Conservation (phyloP, 2,888 invertebrate species). For the Alcis repandata region DNA sequence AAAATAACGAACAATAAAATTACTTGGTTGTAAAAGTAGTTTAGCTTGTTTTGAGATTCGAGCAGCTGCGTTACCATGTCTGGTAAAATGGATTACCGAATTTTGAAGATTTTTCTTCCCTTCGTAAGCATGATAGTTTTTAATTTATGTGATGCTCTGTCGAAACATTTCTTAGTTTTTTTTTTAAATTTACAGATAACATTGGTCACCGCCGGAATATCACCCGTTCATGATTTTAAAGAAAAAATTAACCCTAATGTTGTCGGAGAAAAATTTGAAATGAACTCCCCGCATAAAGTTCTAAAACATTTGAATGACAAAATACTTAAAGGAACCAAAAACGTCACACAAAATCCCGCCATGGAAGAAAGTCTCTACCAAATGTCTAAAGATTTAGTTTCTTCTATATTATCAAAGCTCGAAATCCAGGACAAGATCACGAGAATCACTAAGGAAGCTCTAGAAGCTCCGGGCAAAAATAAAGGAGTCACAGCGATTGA, state of each 20-base stretch:
- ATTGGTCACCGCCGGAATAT: constrained; percentile 67
- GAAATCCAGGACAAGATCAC: constrained; percentile 83
- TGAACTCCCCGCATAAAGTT: constrained; percentile 72
- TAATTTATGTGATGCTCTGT: neutral
- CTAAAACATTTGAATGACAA: constrained; percentile 74
- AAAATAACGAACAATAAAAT: constrained; percentile 26
- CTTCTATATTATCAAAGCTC: constrained; percentile 77
- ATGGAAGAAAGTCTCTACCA: constrained; percentile 79
- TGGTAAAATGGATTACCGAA: constrained; percentile 40
- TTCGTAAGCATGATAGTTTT: constrained; percentile 36
- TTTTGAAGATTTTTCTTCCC: constrained; percentile 22
- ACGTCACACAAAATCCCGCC: constrained; percentile 77
- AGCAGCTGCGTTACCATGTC: neutral
- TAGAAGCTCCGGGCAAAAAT: constrained; percentile 78
- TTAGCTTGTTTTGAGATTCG: constrained; percentile 19
- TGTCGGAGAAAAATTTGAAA: constrained; percentile 57
- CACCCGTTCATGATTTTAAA: constrained; percentile 76
- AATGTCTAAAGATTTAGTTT: constrained; percentile 78
- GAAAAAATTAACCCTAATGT: constrained; percentile 63
- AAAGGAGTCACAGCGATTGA: constrained; percentile 82
- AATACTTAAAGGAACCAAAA: constrained; percentile 71
- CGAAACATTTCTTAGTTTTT: constrained; percentile 1
- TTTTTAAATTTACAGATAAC: constrained; percentile 57
- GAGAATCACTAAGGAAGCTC: constrained; percentile 77
- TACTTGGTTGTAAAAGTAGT: neutral